Evolutionary conservation across 1,140 invertebrate genomes (phyloP).

Genomic region (Macrobrachium nipponense): DNA sequence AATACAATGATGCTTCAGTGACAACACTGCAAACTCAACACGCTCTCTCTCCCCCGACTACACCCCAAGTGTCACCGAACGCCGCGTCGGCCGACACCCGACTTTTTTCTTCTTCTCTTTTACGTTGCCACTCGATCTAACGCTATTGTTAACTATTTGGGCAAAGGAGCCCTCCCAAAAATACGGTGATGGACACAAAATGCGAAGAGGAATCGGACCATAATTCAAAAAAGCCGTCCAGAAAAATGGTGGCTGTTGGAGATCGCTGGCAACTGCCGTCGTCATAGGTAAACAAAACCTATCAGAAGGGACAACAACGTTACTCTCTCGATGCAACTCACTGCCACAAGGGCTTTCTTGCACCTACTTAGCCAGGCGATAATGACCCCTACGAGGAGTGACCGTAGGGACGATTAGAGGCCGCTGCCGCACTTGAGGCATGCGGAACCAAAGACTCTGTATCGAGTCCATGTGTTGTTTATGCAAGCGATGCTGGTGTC

Average conservation of each 20-base stretch:
- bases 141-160: no score
- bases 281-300: slow-evolving; percentile 64
- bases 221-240: background rate
- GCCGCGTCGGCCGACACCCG: no score
- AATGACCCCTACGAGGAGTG: slow-evolving; percentile 9
- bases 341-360: slow-evolving; percentile 46
- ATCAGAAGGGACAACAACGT: slow-evolving; percentile 64
- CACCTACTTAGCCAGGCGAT: background rate
- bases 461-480: slow-evolving; percentile 63
- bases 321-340: slow-evolving; percentile 60
- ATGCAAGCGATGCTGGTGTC: slow-evolving; percentile 63
- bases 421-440: slow-evolving; percentile 28
- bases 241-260: slow-evolving; percentile 38
- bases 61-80: slow-evolving; percentile 40
- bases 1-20: slow-evolving; percentile 61
- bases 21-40: slow-evolving; percentile 58
- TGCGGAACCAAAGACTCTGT: slow-evolving; percentile 54
- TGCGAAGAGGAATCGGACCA: slow-evolving; percentile 8
- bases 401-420: slow-evolving; percentile 37
- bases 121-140: no score
- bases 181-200: background rate
- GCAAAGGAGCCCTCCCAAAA: no score
- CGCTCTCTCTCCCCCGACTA: slow-evolving; percentile 30
- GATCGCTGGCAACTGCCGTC: slow-evolving; percentile 52
- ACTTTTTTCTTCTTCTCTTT: no score